phyloP scores from a whole-genome alignment of 2,797 vertebrate species.

The Cephalopachus bancanus region DNA sequence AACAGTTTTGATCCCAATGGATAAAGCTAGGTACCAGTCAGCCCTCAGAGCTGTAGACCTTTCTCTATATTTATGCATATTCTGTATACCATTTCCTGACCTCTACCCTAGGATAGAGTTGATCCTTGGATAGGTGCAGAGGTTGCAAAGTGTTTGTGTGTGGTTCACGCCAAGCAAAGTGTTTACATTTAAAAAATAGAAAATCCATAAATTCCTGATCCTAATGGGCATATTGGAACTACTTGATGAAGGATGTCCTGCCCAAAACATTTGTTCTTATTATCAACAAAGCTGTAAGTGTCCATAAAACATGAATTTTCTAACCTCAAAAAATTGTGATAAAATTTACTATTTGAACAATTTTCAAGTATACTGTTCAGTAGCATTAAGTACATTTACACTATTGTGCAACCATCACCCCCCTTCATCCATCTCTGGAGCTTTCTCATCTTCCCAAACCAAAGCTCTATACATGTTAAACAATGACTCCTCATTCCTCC shows the following conservation, averaged over 20 bases:
- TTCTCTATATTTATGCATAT: background rate
- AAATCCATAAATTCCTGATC: background rate
- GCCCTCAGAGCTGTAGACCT: background rate
- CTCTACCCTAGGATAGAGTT: background rate
- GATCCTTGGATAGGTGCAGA: background rate
- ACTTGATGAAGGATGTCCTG: background rate
- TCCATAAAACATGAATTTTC: background rate
- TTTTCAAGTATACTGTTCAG: constrained; percentile 1
- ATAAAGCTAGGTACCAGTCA: background rate
- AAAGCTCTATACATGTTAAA: constrained; percentile 10
- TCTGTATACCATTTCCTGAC: background rate
- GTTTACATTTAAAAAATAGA: constrained; percentile 26
- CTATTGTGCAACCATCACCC: background rate
- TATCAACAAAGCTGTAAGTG: background rate
- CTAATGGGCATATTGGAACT: background rate
- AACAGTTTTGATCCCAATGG: background rate
- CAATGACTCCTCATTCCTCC: background rate
- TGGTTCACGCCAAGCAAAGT: background rate
- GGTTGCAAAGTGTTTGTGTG: background rate
- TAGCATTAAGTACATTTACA: background rate
- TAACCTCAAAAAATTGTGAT: background rate
- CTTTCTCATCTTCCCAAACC: background rate
- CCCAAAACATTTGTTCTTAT: constrained; percentile 3
- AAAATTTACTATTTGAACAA: background rate
- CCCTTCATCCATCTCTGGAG: background rate